Evolutionary conservation across 2,797 vertebrate genomes (phyloP), one percentile per base, ranked within the genome.

Genomic region (Pangasius sanitwongsei): DNA sequence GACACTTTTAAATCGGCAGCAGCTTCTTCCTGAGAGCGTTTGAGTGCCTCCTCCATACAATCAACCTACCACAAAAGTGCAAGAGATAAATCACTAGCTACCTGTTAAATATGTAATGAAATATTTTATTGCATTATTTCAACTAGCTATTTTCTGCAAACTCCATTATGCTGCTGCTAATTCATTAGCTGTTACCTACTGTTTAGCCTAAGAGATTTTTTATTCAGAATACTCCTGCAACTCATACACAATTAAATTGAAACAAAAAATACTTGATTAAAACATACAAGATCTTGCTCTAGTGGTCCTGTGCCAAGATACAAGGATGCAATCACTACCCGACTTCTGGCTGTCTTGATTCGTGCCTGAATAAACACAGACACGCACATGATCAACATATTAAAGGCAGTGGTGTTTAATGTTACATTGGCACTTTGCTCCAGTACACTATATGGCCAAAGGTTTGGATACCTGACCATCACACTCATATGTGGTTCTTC

Each of bases 281-380:
- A 59, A 89, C 96, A 95, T 95, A 99, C 98, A 97, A 99, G 96
- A 83, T 99, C 98, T 94, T 98, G 97, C 82, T 99, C 98, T 88
- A 99, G 94, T 37, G 96, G 95, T 75, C 98, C 98, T 0, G 97
- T 98, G 87, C 98, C 98, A 92, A 99, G 95, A 94, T 99, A 99
- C 1, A 99, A 93, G 0, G 98, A 99, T 8, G 98, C 98, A 97
- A 99, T 97, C 93, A 98, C 97, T 53, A 99, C 97, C 44, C 98
- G 95, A 92, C 93, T 96, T 94, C 95, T 96, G 28, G 98, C 98
- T 0, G 94, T 94, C 93, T 95, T 97, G 93, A 99, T 97, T 59
- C 97, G 97, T 28, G 93, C 96, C 98, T 99, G 93, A 59, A 59
- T 31, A 90, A 84, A 89, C 9, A 90, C 6, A 88, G 7, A 88